A percentile compares a stretch with the other conserved stretches of the same genome.
Evolutionary conservation across 2,113 vertebrate genomes (phyloP).

Genomic region (Opisthocomus hoazin): DNA sequence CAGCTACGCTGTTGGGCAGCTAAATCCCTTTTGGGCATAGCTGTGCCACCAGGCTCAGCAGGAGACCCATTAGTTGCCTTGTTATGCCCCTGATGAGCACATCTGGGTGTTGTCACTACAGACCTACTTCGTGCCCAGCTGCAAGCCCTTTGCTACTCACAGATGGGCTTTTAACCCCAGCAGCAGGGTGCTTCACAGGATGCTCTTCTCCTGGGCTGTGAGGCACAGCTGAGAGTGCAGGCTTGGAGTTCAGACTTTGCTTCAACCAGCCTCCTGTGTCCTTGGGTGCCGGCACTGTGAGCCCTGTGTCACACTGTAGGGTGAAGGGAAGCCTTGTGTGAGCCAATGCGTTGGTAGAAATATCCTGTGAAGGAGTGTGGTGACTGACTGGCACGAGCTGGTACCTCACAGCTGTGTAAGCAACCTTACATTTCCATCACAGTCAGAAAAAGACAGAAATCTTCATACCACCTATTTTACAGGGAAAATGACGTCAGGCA

Average conservation of each 20-base stretch:
- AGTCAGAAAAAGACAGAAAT: background rate
- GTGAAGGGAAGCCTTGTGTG: background rate
- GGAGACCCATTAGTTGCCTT: background rate
- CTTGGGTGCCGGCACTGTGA: rapidly evolving
- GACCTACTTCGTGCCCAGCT: background rate
- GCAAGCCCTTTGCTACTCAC: background rate
- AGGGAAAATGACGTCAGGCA: background rate
- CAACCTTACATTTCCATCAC: background rate
- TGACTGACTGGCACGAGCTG: background rate
- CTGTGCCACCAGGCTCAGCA: background rate
- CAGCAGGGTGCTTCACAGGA: background rate
- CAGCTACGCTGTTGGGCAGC: background rate
- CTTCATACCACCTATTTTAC: background rate
- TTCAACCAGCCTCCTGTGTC: background rate
- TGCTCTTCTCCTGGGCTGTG: background rate
- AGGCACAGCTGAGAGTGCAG: background rate
- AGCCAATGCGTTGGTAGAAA: background rate
- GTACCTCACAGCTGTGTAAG: background rate
- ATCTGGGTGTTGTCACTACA: background rate
- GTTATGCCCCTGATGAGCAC: background rate
- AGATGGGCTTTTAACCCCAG: background rate
- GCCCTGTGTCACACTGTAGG: rapidly evolving
- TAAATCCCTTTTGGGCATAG: background rate
- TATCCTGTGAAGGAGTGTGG: background rate
- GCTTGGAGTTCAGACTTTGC: background rate